Base-by-base conservation (phyloP, 2,797 vertebrate species). In the Urophycis tenuis region DNA sequence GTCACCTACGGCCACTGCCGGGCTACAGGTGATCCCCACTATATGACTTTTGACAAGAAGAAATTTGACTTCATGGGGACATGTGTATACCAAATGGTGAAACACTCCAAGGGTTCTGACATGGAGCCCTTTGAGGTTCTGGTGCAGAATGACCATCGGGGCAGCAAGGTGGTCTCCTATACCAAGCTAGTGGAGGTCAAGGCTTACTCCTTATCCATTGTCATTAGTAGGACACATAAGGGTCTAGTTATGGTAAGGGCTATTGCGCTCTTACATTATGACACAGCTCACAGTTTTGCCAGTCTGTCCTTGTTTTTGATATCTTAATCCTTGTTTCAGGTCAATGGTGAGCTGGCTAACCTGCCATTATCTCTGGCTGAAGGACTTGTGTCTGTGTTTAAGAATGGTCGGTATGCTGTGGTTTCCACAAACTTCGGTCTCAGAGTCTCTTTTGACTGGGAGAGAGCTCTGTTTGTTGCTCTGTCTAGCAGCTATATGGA, bases 271-370 rank as follows among this genome's bases (percentile, higher is more conserved):
- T 45, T 45, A n/a, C 25, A 32, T 6, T 72, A 30, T 22, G 19
- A 4, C 29, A 67, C 12, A 30, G 17, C 12, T 39, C 30, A 30
- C 11, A 35, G 29, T 73, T 8, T 77, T 82, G 12, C 19, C 35
- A 10, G 6, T 32, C 12, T 25, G 25, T 3, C 49, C 53, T 41
- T 71, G 36, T 33, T 30, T 39, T 74, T 32, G 71, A 78, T 67
- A 49, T 71, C 71, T 1, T 77, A 1, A 75, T 33, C 74, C 76
- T 19, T 76, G 67, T 33, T 78, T 70, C 78, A 97, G 96, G 88
- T 96, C 11, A 91, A 95, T 0, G 85, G 89, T 2, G 2, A 94
- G 80, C 80, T 95, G 19, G 77, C 88, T 41, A 91, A 95, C 69
- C 87, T 95, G 3, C 95, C 95, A 0, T 72, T 91, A 80, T 82